A percentile compares a stretch with the other conserved stretches of the same genome.
These are phyloP conservation scores for Mesoclemmys tuberculata DNA, from an alignment of 2,113 vertebrate species.

Conservation along the genomic window DNA sequence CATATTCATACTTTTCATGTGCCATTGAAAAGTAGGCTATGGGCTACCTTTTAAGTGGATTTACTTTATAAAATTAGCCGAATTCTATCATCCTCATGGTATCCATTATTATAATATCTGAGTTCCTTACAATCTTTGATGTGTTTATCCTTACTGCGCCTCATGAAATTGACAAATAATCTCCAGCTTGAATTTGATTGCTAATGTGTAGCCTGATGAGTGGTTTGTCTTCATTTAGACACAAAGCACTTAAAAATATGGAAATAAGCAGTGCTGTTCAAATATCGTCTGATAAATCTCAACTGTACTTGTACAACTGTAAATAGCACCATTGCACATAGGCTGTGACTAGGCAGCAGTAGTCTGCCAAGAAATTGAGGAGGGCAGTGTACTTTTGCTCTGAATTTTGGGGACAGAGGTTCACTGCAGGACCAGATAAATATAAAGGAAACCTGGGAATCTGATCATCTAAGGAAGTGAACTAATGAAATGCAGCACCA, in stretches of 20 bases:
- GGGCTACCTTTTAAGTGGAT: neutral
- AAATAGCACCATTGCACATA: neutral
- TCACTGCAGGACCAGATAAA: neutral
- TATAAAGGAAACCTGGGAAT: neutral
- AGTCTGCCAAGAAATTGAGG: neutral
- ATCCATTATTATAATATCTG: accelerated
- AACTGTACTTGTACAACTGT: accelerated
- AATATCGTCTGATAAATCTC: neutral
- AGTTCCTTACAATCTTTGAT: neutral
- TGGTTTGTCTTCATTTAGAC: neutral
- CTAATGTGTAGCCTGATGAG: neutral
- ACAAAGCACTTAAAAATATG: neutral
- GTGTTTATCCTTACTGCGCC: neutral
- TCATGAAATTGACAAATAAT: neutral
- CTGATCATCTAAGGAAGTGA: accelerated
- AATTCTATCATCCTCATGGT: neutral
- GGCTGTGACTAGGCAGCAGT: neutral
- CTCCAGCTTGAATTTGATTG: neutral
- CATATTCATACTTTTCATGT: accelerated
- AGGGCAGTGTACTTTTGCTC: accelerated
- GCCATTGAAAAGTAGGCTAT: accelerated
- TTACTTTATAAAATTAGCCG: neutral
- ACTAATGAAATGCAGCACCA: accelerated
- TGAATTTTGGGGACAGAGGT: accelerated
- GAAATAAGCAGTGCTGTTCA: neutral